A percentile compares a stretch with the other conserved stretches of the same genome.
Conservation (phyloP, 1,140 invertebrate species). For the Metopolophium dirhodum region DNA sequence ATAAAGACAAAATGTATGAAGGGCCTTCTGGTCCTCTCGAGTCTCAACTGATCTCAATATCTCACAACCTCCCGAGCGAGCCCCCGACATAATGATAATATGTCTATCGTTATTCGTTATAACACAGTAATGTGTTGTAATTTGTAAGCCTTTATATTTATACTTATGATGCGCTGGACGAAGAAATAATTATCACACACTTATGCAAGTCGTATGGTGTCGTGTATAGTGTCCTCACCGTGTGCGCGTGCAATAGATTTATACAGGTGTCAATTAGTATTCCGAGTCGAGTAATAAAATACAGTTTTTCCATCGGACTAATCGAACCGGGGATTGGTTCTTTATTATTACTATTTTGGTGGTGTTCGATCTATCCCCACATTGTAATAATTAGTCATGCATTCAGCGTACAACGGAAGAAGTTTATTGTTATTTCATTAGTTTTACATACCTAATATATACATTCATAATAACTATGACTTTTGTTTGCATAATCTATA, state of each 20-base stretch:
- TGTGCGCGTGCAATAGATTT: background rate
- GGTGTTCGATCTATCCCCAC: background rate
- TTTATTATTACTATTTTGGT: background rate
- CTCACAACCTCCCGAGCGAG: background rate
- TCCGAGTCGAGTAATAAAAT: too few species aligned
- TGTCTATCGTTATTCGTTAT: background rate
- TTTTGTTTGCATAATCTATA: background rate
- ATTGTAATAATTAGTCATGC: background rate
- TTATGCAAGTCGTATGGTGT: too few species aligned
- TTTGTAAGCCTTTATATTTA: background rate
- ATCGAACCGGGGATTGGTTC: background rate
- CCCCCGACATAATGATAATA: too few species aligned
- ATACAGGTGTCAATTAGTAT: background rate
- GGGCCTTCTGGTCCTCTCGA: background rate
- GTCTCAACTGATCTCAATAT: background rate
- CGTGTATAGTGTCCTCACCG: too few species aligned
- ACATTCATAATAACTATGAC: background rate
- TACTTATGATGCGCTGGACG: background rate
- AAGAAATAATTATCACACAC: background rate
- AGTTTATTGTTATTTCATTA: conserved; percentile 13
- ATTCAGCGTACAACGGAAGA: background rate
- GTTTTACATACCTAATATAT: background rate
- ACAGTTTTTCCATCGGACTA: background rate
- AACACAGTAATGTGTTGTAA: background rate
- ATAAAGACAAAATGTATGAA: background rate